A percentile compares a stretch with the other conserved stretches of the same genome.
phyloP scores from a whole-genome alignment of 2,797 vertebrate species.

The Jordanella pulchra region DNA sequence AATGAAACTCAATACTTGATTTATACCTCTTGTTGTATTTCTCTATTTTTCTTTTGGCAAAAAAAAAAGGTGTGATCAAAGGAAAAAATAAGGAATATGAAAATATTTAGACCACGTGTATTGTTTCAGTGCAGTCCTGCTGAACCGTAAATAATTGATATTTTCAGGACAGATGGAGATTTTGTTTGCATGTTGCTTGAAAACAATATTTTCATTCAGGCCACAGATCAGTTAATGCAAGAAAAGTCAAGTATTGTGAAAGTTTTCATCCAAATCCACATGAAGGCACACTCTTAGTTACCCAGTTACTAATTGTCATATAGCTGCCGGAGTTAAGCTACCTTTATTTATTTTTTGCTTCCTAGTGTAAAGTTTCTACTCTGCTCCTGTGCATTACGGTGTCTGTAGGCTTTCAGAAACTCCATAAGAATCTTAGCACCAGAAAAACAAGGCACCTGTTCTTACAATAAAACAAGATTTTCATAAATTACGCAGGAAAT shows the following conservation, averaged over 20 bases:
- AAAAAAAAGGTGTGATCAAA: constrained; percentile 24
- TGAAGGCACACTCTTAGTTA: neutral
- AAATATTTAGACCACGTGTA: neutral
- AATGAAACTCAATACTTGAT: constrained; percentile 28
- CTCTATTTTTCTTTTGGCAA: constrained; percentile 23
- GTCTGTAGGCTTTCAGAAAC: neutral
- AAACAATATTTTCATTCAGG: neutral
- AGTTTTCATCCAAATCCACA: constrained; percentile 9
- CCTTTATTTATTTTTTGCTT: constrained; percentile 8
- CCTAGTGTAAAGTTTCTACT: constrained; percentile 65
- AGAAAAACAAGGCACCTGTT: constrained; percentile 50
- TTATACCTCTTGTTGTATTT: constrained; percentile 21
- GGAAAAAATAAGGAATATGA: constrained; percentile 13
- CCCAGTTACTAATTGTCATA: constrained; percentile 12
- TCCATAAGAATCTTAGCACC: constrained; percentile 57
- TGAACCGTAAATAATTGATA: constrained; percentile 21
- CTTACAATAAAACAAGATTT: constrained; percentile 13
- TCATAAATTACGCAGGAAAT: constrained; percentile 52
- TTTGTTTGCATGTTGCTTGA: constrained; percentile 3
- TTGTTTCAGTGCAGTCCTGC: constrained; percentile 41
- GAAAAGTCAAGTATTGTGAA: neutral
- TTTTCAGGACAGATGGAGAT: constrained; percentile 47
- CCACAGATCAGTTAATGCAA: neutral
- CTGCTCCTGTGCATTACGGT: constrained; percentile 26
- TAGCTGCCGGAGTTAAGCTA: constrained; percentile 50